Conservation (phyloP, 1,140 invertebrate genomes). For the Acromyrmex charruanus region DNA sequence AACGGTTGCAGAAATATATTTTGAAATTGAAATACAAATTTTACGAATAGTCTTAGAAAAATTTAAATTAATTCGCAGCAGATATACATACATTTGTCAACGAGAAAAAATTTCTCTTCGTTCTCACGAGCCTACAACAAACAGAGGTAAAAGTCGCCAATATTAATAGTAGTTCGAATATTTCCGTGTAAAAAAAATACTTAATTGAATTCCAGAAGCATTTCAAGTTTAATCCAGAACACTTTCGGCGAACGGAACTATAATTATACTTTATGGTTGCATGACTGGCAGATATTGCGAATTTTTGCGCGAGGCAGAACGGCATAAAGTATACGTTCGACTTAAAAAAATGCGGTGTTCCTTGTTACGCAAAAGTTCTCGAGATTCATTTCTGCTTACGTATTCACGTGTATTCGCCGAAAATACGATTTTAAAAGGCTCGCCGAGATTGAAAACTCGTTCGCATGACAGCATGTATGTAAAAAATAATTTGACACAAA, state of each 20-base stretch:
- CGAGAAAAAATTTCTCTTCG: neutral
- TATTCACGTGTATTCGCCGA: neutral
- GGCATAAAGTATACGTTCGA: neutral
- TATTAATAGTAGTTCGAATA: neutral
- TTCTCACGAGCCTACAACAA: neutral
- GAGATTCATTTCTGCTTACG: neutral
- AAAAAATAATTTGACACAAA: neutral
- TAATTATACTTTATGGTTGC: conserved; percentile 9
- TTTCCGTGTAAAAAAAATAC: neutral
- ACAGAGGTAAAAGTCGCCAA: neutral
- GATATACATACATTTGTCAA: neutral
- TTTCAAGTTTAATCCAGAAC: conserved; percentile 5
- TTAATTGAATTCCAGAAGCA: neutral
- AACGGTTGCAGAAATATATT: neutral
- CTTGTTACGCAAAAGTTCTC: conserved; percentile 56
- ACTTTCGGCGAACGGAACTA: neutral
- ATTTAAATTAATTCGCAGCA: neutral
- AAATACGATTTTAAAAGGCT: conserved; percentile 7
- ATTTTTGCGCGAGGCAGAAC: neutral
- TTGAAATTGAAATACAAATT: neutral
- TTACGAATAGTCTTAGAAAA: neutral
- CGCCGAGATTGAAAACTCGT: conserved; percentile 35
- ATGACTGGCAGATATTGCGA: neutral
- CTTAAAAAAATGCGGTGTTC: neutral
- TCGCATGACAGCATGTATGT: neutral